phyloP scores from a whole-genome alignment of 2,888 invertebrate genomes.

The Calliopum simillimum region DNA sequence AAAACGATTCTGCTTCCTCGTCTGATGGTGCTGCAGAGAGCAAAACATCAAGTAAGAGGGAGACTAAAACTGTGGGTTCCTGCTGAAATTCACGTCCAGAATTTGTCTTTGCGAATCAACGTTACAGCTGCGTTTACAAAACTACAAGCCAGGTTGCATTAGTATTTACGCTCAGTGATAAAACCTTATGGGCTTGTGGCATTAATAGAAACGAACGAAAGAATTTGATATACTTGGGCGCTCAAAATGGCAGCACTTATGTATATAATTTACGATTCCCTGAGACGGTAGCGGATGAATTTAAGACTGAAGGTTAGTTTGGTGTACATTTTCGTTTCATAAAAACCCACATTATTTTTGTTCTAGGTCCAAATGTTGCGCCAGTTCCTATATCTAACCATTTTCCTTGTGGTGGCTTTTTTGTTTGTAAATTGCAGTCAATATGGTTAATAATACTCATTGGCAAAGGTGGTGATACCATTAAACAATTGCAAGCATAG shows the following conservation, averaged over 20 bases:
- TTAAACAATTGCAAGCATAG: no score
- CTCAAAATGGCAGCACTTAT: slow-evolving; percentile 78
- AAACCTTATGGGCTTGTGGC: slow-evolving; percentile 87
- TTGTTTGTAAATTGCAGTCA: slow-evolving; percentile 81
- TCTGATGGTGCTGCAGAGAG: no score
- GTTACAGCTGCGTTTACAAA: slow-evolving; percentile 32
- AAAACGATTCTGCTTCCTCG: no score
- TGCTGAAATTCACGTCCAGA: no score
- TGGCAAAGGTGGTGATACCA: no score
- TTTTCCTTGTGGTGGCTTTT: slow-evolving; percentile 72
- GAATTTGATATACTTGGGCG: slow-evolving; percentile 79
- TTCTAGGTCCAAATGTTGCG: slow-evolving; percentile 72
- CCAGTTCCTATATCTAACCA: slow-evolving; percentile 68
- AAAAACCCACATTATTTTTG: neutral
- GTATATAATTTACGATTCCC: slow-evolving; percentile 82
- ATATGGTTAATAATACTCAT: slow-evolving; percentile 73
- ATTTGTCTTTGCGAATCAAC: no score
- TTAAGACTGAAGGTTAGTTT: slow-evolving; percentile 65
- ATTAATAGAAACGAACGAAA: slow-evolving; percentile 79
- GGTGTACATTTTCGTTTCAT: no score
- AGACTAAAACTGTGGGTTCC: no score
- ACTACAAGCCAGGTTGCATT: slow-evolving; percentile 55
- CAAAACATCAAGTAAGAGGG: no score
- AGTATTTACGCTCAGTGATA: slow-evolving; percentile 55
- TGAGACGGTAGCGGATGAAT: slow-evolving; percentile 66